Evolutionary conservation across 2,113 vertebrate species (phyloP), one percentile per base, ranked within the genome.

Genomic region (Cheilinus undulatus): DNA sequence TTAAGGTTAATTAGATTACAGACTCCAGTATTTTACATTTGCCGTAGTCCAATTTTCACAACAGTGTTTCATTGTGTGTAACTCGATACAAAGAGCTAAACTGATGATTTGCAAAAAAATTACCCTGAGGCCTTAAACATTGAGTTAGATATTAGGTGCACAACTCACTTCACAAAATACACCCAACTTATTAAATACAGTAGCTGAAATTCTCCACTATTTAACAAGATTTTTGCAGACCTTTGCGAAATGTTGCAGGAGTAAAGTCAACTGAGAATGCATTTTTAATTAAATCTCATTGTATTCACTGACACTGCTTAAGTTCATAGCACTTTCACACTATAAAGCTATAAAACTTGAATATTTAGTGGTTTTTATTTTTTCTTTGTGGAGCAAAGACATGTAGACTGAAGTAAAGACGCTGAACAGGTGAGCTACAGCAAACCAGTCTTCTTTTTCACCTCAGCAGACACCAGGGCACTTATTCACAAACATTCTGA

Each of bases 1-100:
- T 83, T 84, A 73, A 51, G 71, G 72, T 84, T 88, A 86, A 80
- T 82, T 88, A 78, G 28, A 80, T 69, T 69, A 74, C 34, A 75
- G 10, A 63, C 28, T 79, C 36, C 24, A 28, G 36, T 57, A 54
- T 76, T 87, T 78, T 76, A 75, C 67, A 84, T 78, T 81, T 70
- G 34, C 74, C 72, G 42, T 17, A 43, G 36, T 70, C 38, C 14
- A 66, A 76, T 79, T 64, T 79, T 63, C 61, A 43, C 30, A 53
- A 74, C 50, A 65, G 24, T 51, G 43, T 27, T 43, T 48, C 17
- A 42, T 5, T 67, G 57, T 51, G 51, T 56, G 59, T 38, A 77
- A 70, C 48, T 62, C 38, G 24, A 46, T 32, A 50, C 42, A 32
- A 60, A 65, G n/a, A 69, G 24, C 26, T 20, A 78, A 81, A 77